phyloP scores from a whole-genome alignment of 2,888 invertebrate species.

The Leucophenga montana region DNA sequence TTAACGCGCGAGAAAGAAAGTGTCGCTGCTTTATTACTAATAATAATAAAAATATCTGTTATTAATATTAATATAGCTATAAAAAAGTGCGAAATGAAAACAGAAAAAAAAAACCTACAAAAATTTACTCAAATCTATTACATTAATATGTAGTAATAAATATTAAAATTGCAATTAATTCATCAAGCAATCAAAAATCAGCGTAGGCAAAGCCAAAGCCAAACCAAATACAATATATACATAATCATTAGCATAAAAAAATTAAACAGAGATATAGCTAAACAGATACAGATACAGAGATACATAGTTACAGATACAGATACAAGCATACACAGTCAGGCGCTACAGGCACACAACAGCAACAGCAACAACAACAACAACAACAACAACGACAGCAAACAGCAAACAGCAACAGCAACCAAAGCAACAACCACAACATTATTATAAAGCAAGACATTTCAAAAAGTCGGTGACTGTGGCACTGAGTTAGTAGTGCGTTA shows the following conservation, averaged over 20 bases:
- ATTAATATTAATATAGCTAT: too few species aligned
- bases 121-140: conserved; percentile 40
- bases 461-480: conserved; percentile 71
- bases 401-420: conserved; percentile 10
- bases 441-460: conserved; percentile 46
- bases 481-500: conserved; percentile 72
- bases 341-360: conserved; percentile 29
- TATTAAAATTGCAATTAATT: not conserved
- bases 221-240: conserved; percentile 43
- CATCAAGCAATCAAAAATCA: not conserved
- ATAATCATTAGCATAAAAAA: conserved; percentile 58
- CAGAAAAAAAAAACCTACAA: conserved; percentile 25
- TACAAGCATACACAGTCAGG: conserved; percentile 17
- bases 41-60: too few species aligned
- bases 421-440: conserved; percentile 14
- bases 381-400: not conserved
- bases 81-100: conserved; percentile 28
- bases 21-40: too few species aligned
- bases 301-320: conserved; percentile 31
- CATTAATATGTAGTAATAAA: not conserved
- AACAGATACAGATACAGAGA: conserved; percentile 41
- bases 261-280: conserved; percentile 44
- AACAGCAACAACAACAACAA: conserved; percentile 28
- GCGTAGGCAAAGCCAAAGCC: conserved; percentile 31
- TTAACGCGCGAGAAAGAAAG: too few species aligned